Base-by-base conservation (phyloP, 1,140 invertebrate genomes). In the Ptiloglossa arizonensis region DNA sequence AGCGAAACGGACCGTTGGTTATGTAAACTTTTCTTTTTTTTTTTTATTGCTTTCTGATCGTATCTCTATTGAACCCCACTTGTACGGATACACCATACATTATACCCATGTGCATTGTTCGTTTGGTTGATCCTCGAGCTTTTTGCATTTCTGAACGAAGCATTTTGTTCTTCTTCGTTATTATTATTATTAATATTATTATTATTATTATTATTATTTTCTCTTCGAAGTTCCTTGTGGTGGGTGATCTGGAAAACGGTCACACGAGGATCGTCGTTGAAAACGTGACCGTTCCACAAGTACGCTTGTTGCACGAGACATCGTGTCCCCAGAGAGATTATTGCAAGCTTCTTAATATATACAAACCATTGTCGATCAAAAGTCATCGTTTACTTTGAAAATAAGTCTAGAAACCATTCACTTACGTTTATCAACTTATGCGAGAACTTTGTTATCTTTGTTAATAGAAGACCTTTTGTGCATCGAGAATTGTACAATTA, bases 131-230 rank as follows among this genome's bases (percentile, higher is more conserved):
- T 62, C 41, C 24, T 54, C 41, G 13, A 24, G 29, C 29, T 27
- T 35, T 6, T 50, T 22, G 44, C n/a, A 9, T 11, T 5, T 24
- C 22, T 24, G 27, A 17, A 54, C 46, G 57, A 60, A 22, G 35
- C 35, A 17, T 19, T 38, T 41, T 41, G 27, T 11, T 15, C n/a
- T n/a, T n/a, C n/a, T n/a, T n/a, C n/a, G n/a, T 46, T 59, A 19
- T 57, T 52, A 52, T 24, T 77, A 52, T 24, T 70, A 15, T 32
- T 4, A 15, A 35, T 59, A 19, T 57, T 52, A 52, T 24, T 77
- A 52, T 46, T 59, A 19, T 57, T 52, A 52, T 24, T 77, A 52
- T 24, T 70, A 15, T 32, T 4, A 15, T 56, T 44, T 19, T 19
- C 1, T n/a, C 48, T 48, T 22, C 6, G 24, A 44, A 77, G 44